These are phyloP conservation scores for Chironomus tentans DNA, from an alignment of 2,888 invertebrate species.

Conservation along the genomic window DNA sequence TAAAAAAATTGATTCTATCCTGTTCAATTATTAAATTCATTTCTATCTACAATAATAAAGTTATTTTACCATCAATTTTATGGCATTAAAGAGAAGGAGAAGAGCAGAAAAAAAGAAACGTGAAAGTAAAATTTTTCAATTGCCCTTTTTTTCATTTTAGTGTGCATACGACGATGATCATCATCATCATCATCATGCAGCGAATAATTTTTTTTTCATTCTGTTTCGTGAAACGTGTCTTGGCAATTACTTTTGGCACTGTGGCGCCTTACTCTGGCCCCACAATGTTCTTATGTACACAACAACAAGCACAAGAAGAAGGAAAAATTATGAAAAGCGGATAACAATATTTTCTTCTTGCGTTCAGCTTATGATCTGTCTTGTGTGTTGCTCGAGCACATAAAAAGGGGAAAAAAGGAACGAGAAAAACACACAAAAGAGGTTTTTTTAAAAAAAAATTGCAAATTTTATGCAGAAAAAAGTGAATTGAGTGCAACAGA, in stretches of 20 bases:
- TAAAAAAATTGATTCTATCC: neutral
- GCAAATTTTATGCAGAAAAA: neutral
- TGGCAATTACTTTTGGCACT: constrained; percentile 24
- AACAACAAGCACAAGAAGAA: neutral
- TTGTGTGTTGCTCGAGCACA: too few relatives aligned
- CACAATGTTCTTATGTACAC: neutral
- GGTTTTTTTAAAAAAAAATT: too few relatives aligned
- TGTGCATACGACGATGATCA: neutral
- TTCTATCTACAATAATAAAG: constrained; percentile 10
- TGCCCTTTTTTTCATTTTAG: neutral
- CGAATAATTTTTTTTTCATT: neutral
- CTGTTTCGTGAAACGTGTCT: constrained; percentile 21
- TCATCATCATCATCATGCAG: neutral
- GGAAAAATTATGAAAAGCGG: neutral
- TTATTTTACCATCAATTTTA: constrained; percentile 11
- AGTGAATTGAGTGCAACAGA: constrained; percentile 1
- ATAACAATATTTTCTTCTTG: constrained; percentile 7
- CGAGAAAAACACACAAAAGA: too few relatives aligned
- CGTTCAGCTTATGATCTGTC: neutral
- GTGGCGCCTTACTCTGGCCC: constrained; percentile 6
- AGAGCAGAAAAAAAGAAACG: too few relatives aligned
- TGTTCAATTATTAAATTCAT: neutral
- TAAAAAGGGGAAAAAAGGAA: too few relatives aligned
- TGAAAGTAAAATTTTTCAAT: neutral
- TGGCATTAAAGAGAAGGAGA: neutral